Evolutionary conservation across 2,113 vertebrate species (phyloP).

Genomic region (Solea solea): DNA sequence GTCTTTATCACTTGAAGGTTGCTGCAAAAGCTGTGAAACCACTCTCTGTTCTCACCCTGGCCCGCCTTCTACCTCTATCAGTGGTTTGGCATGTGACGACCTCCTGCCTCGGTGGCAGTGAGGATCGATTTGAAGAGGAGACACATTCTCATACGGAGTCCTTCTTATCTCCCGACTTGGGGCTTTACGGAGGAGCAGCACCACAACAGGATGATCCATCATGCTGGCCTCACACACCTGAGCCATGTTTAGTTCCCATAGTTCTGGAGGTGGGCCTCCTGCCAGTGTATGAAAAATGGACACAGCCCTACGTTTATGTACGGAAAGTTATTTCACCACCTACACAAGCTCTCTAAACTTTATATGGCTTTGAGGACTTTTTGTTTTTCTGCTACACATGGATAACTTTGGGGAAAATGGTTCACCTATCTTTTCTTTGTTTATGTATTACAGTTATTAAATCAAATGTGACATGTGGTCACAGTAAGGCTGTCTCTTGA

Average conservation of each 20-base stretch:
- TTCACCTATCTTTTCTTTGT: constrained; percentile 3
- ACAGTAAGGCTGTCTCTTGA: constrained; percentile 10
- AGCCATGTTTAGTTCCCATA: constrained; percentile 57
- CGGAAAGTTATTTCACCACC: constrained; percentile 32
- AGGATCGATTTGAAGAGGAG: constrained; percentile 72
- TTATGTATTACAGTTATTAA: not conserved
- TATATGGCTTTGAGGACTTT: not conserved
- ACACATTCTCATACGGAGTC: constrained; percentile 63
- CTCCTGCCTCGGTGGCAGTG: constrained; percentile 69
- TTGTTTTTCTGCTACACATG: not conserved
- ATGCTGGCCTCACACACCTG: constrained; percentile 72
- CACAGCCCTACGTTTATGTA: constrained; percentile 23
- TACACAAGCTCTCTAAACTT: constrained; percentile 1
- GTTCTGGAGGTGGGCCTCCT: constrained; percentile 39
- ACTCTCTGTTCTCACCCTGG: constrained; percentile 42
- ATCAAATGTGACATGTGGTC: constrained; percentile 16
- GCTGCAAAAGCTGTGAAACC: constrained; percentile 64
- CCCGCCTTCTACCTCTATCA: constrained; percentile 57
- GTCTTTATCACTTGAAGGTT: constrained; percentile 72
- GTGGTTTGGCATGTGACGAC: constrained; percentile 74
- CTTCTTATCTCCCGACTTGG: constrained; percentile 76
- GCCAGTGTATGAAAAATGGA: constrained; percentile 35
- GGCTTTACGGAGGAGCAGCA: constrained; percentile 66
- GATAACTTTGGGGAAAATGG: constrained; percentile 5
- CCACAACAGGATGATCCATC: constrained; percentile 75